A percentile compares a stretch with the other conserved stretches of the same genome.
Evolutionary conservation across 1,140 invertebrate genomes (phyloP).

Genomic region (Cydia fagiglandana): DNA sequence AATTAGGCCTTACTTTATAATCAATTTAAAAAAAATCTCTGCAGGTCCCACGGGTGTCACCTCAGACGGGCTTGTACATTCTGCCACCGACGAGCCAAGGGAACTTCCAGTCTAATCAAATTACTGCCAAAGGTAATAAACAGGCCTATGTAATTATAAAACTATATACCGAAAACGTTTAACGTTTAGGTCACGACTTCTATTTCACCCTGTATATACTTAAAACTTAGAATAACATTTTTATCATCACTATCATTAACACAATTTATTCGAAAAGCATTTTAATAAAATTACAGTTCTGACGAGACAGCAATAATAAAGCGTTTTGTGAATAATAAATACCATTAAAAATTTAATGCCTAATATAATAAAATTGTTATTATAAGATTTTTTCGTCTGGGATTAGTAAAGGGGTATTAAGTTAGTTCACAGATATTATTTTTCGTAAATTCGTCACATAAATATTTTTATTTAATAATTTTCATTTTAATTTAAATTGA

Average conservation of each 20-base stretch:
- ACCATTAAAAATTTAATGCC: neutral
- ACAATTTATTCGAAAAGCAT: neutral
- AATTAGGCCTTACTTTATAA: too few species aligned
- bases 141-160: too few species aligned
- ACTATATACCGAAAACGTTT: too few species aligned
- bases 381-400: neutral
- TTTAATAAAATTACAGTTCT: conserved; percentile 1
- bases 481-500: too few species aligned
- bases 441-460: too few species aligned
- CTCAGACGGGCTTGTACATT: conserved; percentile 55
- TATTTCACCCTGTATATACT: neutral
- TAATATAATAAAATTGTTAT: neutral
- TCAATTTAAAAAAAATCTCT: neutral
- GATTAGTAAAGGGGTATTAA: neutral
- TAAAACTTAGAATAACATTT: neutral
- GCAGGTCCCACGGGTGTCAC: conserved; percentile 62
- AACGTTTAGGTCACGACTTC: neutral
- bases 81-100: conserved; percentile 60
- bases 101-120: conserved; percentile 57
- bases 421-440: too few species aligned
- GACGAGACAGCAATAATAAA: conserved; percentile 3
- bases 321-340: neutral
- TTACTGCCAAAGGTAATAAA: conserved; percentile 60
- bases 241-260: neutral
- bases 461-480: too few species aligned